Base-by-base conservation (phyloP, 2,113 vertebrate species). In the Girardinichthys multiradiatus region DNA sequence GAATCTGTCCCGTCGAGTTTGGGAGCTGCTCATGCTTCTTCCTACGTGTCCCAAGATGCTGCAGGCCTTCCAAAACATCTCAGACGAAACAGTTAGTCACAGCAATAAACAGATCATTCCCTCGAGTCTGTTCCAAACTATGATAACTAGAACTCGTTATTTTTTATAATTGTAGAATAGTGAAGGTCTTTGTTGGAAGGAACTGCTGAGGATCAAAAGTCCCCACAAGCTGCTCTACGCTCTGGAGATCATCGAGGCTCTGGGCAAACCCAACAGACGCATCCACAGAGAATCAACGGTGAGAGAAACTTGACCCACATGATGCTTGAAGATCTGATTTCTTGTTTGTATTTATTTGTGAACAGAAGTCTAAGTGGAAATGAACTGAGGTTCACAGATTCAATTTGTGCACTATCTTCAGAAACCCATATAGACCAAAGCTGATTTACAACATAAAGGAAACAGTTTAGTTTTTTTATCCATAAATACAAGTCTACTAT, bases 11-110 rank as follows among this genome's bases (percentile, higher is more conserved):
- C 95, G 98, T 0, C 95, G 98, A 30, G 98, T 99, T 15, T 99
- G 98, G 98, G 98, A 99, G 86, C 93, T 99, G 17, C 92, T 99
- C 68, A 99, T 99, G 98, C 95, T 99, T 72, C 95, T 99, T 63
- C 98, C 98, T 64, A 99, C 98, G 0, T 99, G 98, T 91, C 98
- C 98, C 87, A 99, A 98, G 90, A 99, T 99, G 98, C 91, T 99
- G 75, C 97, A 95, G 92, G 98, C 98, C 74, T 99, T 99, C 93
- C 98, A 99, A 90, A 98, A 94, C 93, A 98, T 99, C 91, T 96
- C 96, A 0, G 97, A 99, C 66, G 98, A 99, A 70, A 93, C 96
- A 94, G 98, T 99, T 39, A 93, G 90, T 83, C 51, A 9, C 24
- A 5, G 2, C 42, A n/a, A 11, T 15, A 1, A 26, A 24, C 59